phyloP scores from a whole-genome alignment of 2,888 invertebrate genomes.

The Eledone cirrhosa region DNA sequence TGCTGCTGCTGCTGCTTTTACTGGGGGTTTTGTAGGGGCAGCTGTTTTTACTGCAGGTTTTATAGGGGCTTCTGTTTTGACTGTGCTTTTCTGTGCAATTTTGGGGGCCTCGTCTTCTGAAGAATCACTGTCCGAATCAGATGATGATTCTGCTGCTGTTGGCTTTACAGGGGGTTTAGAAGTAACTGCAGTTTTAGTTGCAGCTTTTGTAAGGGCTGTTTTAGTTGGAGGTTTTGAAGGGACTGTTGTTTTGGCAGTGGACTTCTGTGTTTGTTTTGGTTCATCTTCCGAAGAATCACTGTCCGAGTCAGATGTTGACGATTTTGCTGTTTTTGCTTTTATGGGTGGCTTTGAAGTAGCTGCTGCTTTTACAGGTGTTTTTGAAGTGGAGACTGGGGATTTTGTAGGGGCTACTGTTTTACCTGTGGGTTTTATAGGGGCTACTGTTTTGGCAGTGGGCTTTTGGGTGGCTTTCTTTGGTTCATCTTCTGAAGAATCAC shows the following conservation, averaged over 20 bases:
- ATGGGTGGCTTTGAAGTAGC: neutral
- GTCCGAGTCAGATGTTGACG: neutral
- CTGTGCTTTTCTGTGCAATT: too few species aligned
- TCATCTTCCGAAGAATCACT: conserved; percentile 26
- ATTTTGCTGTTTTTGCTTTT: neutral
- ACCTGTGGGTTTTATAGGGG: too few species aligned
- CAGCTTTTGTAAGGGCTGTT: neutral
- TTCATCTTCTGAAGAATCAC: conserved; percentile 36
- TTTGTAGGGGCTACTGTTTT: too few species aligned
- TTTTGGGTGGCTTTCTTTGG: conserved; percentile 1
- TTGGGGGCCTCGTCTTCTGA: conserved; percentile 34
- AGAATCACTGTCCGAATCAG: conserved; percentile 39
- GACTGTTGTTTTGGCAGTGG: too few species aligned
- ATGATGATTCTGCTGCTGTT: conserved; percentile 36
- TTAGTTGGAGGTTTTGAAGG: neutral
- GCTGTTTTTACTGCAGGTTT: too few species aligned
- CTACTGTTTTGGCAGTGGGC: too few species aligned
- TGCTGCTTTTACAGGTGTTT: neutral
- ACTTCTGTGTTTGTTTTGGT: conserved; percentile 1
- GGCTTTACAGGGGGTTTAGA: too few species aligned
- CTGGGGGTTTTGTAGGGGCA: too few species aligned
- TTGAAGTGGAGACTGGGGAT: too few species aligned
- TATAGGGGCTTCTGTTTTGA: too few species aligned
- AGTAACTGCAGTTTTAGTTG: neutral
- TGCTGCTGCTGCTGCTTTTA: conserved; percentile 6